These are phyloP conservation scores for Cladorhizidae sp. DNA, from an alignment of 37 sponge, comb jelly and placozoan genomes.

Conservation along the genomic window DNA sequence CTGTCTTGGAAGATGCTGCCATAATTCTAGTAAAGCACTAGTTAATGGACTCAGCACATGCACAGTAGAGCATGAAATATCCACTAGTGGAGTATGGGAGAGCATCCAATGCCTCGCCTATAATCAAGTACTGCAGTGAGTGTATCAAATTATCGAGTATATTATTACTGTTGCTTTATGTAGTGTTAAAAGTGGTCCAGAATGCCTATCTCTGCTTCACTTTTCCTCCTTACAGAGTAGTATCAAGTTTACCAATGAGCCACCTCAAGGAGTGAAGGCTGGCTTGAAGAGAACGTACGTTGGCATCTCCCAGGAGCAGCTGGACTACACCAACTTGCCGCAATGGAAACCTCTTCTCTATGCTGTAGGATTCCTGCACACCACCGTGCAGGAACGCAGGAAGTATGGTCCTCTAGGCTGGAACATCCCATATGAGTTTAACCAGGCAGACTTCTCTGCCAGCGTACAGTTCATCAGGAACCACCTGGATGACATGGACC, in stretches of 20 bases:
- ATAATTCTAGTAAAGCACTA: no score
- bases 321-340: conserved; percentile 85
- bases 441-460: conserved; percentile 96
- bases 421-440: conserved; percentile 99
- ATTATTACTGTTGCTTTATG: no score
- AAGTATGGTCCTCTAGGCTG: conserved; percentile 99
- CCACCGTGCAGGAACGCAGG: conserved; percentile 95
- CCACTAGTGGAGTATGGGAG: no score
- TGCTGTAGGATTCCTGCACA: conserved; percentile 96
- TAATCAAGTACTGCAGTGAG: no score
- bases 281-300: conserved; percentile 96
- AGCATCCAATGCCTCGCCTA: no score
- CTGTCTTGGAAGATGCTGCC: no score
- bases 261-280: conserved; percentile 95
- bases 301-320: conserved; percentile 90
- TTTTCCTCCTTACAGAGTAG: conserved; percentile 58
- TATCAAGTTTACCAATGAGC: conserved; percentile 97
- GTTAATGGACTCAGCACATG: no score
- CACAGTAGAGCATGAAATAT: no score
- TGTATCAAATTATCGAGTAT: no score
- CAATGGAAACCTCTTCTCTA: conserved; percentile 97
- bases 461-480: conserved; percentile 98
- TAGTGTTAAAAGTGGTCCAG: no score
- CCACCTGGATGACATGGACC: conserved; percentile 98
- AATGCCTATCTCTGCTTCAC: no score